phyloP scores from a whole-genome alignment of 1,140 invertebrate genomes.

The Orussus abietinus region DNA sequence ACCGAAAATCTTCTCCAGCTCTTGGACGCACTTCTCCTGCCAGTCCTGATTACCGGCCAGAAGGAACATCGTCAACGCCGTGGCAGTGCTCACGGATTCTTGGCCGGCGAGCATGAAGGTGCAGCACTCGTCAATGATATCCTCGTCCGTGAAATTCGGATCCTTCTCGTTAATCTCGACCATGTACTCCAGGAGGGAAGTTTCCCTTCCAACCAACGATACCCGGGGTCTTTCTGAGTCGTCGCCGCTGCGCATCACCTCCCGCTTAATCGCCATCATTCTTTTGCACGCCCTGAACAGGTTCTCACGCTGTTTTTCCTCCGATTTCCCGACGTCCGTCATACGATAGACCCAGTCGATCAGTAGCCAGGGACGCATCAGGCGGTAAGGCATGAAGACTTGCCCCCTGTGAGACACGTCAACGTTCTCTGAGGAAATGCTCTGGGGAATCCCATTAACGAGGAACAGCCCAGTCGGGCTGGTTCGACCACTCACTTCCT shows the following conservation, averaged over 20 bases:
- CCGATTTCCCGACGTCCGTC: conserved; percentile 57
- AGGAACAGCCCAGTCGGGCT: background rate
- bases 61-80: conserved; percentile 59
- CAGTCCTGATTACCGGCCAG: conserved; percentile 59
- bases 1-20: conserved; percentile 60
- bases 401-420: conserved; percentile 48
- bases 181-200: conserved; percentile 67
- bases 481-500: conserved; percentile 45
- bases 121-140: conserved; percentile 68
- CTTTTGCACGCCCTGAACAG: conserved; percentile 48
- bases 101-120: conserved; percentile 78
- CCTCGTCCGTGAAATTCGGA: conserved; percentile 60
- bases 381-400: conserved; percentile 52
- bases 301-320: conserved; percentile 60
- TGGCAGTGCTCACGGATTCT: conserved; percentile 66
- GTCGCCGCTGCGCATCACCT: conserved; percentile 15
- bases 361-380: conserved; percentile 64
- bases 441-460: background rate
- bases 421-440: conserved; percentile 6
- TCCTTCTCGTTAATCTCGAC: conserved; percentile 60
- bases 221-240: conserved; percentile 1
- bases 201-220: conserved; percentile 22
- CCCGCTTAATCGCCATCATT: conserved; percentile 34
- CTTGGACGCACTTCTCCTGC: conserved; percentile 60
- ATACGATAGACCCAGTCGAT: conserved; percentile 61